phyloP scores from a whole-genome alignment of 2,797 vertebrate genomes.

The Lepidocolaptes lacrymiger region DNA sequence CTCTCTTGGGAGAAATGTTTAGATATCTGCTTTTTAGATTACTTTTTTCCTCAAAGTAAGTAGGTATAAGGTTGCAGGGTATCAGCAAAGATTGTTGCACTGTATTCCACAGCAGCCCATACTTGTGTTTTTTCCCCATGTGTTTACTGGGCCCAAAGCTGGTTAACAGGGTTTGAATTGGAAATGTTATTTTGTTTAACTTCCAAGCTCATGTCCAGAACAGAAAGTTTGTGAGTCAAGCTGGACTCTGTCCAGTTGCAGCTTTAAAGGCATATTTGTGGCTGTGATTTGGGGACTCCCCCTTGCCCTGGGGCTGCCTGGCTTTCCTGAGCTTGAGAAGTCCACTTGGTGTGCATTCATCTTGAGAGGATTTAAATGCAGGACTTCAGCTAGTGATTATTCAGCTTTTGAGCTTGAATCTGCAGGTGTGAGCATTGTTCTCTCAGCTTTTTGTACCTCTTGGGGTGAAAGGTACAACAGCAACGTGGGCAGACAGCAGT shows the following conservation, averaged over 20 bases:
- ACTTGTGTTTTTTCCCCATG: accelerated
- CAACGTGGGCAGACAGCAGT: not conserved
- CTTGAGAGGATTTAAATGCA: not conserved
- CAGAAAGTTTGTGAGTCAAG: not conserved
- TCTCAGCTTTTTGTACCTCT: not conserved
- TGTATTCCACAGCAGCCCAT: not conserved
- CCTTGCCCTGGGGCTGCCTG: not conserved
- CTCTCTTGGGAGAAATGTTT: slow-evolving; percentile 30
- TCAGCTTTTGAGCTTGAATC: not conserved
- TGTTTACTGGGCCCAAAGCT: not conserved
- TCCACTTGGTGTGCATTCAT: not conserved
- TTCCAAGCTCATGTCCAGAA: not conserved
- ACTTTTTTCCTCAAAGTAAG: not conserved
- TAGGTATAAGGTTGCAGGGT: not conserved
- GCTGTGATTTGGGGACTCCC: not conserved
- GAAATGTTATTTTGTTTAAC: not conserved
- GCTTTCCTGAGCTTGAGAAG: not conserved
- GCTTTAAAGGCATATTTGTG: accelerated
- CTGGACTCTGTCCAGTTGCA: not conserved
- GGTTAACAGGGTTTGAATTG: not conserved
- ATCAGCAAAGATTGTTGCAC: not conserved
- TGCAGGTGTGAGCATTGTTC: not conserved
- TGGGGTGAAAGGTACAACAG: not conserved
- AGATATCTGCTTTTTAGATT: not conserved
- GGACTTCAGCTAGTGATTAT: not conserved